A percentile compares a stretch with the other conserved stretches of the same genome.
These are phyloP conservation scores for Pentalonia nigronervosa DNA, from an alignment of 1,140 invertebrate species.

Conservation along the genomic window DNA sequence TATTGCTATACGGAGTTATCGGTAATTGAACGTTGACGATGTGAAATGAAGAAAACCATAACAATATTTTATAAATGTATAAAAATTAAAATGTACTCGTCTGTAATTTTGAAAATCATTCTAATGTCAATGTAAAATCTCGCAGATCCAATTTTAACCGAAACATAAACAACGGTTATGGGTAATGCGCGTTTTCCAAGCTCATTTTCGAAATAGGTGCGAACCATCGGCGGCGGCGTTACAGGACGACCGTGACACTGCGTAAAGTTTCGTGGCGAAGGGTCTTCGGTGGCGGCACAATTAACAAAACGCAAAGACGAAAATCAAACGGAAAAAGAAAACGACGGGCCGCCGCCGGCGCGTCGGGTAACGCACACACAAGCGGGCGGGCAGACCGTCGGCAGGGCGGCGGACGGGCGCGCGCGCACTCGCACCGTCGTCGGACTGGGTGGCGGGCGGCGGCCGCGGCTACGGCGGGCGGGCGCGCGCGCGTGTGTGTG, in stretches of 20 bases:
- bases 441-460: not conserved
- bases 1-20: not conserved
- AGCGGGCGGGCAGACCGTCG: not conserved
- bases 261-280: not conserved
- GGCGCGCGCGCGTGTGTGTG: too few relatives aligned
- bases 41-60: not conserved
- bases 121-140: too few relatives aligned
- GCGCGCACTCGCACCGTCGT: not conserved
- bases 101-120: too few relatives aligned
- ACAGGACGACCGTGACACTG: not conserved
- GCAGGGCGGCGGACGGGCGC: not conserved
- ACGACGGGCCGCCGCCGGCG: not conserved
- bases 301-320: not conserved
- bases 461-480: not conserved
- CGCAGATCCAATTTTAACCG: too few relatives aligned
- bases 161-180: too few relatives aligned
- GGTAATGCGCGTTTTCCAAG: too few relatives aligned
- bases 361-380: not conserved
- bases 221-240: not conserved
- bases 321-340: not conserved
- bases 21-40: not conserved
- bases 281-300: not conserved
- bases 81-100: not conserved
- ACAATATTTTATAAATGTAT: not conserved
- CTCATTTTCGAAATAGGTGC: not conserved